Evolutionary conservation across 2,888 invertebrate species (phyloP).

Genomic region (Metellina segmentata): DNA sequence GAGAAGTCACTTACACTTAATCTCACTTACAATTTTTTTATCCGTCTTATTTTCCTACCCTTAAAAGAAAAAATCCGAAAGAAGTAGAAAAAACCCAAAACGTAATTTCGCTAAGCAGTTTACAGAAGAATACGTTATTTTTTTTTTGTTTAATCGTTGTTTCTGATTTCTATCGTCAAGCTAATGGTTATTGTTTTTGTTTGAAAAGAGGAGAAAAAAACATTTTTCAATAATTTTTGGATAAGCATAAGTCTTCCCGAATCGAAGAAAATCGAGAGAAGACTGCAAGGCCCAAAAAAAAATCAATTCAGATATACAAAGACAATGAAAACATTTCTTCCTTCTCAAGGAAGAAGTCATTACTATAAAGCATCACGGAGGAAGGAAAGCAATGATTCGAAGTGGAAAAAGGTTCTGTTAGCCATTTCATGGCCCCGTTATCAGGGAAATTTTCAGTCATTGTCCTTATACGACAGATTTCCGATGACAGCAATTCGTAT

Average conservation of each 20-base stretch:
- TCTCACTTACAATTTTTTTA: not conserved
- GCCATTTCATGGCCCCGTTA: constrained; percentile 47
- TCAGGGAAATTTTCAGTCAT: constrained; percentile 47
- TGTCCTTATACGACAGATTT: constrained; percentile 43
- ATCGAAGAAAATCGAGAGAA: not conserved
- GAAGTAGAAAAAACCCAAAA: no score
- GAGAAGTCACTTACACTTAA: not conserved
- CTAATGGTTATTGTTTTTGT: not conserved
- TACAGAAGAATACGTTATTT: not conserved
- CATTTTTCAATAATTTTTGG: not conserved
- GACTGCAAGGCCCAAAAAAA: constrained; percentile 8
- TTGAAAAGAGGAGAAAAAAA: not conserved
- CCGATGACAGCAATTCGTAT: not conserved
- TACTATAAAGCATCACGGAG: constrained; percentile 11
- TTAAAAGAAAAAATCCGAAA: not conserved
- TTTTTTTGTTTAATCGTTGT: not conserved
- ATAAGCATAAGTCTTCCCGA: constrained; percentile 6
- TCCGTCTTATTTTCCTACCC: not conserved
- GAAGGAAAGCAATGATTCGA: constrained; percentile 33
- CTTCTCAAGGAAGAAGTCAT: constrained; percentile 2
- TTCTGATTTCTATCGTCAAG: not conserved
- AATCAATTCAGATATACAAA: constrained; percentile 38
- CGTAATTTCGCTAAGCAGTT: not conserved
- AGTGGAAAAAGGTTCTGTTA: constrained; percentile 41
- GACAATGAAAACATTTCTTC: constrained; percentile 33